Conservation (phyloP, 1,140 invertebrate genomes). For the Anastatus disparis region DNA sequence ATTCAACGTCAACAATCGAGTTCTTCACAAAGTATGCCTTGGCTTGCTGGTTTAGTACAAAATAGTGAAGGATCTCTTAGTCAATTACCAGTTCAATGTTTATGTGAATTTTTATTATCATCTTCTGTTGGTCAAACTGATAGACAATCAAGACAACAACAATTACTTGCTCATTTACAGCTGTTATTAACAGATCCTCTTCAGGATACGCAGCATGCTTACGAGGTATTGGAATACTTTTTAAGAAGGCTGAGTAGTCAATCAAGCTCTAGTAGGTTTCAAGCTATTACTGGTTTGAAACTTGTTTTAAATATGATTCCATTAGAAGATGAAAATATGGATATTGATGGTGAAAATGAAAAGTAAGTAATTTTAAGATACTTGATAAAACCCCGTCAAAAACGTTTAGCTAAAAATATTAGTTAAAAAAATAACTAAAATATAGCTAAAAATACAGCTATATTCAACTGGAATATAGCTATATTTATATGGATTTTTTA, state of each 20-base stretch:
- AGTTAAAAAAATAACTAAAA: no score
- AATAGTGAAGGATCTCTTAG: conserved; percentile 88
- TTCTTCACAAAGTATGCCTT: conserved; percentile 93
- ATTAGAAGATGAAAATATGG: conserved; percentile 60
- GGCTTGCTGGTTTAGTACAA: conserved; percentile 94
- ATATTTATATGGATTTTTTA: no score
- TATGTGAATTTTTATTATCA: conserved; percentile 94
- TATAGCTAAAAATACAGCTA: no score
- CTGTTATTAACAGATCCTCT: conserved; percentile 72
- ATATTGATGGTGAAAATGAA: conserved; percentile 59
- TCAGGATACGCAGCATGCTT: conserved; percentile 72
- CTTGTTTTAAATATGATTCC: conserved; percentile 68
- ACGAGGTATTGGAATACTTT: conserved; percentile 93
- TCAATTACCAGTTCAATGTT: conserved; percentile 92
- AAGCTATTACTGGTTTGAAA: conserved; percentile 78
- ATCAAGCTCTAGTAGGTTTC: conserved; percentile 78
- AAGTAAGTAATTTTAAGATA: conserved; percentile 5
- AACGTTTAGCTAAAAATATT: no score
- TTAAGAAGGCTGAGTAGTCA: conserved; percentile 85
- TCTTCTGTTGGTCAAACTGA: conserved; percentile 69
- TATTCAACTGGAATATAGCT: no score
- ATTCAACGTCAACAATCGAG: conserved; percentile 84
- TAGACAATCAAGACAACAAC: conserved; percentile 79
- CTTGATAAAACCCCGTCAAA: no score
- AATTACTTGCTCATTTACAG: conserved; percentile 82